Conservation (phyloP, 2,888 invertebrate species). For the Subacronicta megacephala region DNA sequence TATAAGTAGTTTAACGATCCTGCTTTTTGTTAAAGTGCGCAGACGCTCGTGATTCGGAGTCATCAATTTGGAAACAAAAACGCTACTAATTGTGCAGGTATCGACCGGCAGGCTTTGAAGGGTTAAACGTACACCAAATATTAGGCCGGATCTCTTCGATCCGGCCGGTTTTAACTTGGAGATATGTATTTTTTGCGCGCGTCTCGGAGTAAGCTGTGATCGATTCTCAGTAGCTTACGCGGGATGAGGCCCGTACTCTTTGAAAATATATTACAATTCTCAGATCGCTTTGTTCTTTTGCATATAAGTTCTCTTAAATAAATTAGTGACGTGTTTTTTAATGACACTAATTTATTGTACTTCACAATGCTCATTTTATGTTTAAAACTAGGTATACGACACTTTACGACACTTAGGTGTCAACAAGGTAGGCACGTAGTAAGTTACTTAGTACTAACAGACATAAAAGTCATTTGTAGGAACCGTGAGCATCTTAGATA, state of each 20-base stretch:
- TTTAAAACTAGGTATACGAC: neutral
- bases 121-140: conserved; percentile 58
- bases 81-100: conserved; percentile 60
- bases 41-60: conserved; percentile 45
- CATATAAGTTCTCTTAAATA: conserved; percentile 9
- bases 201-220: conserved; percentile 63
- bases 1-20: conserved; percentile 41
- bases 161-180: conserved; percentile 60
- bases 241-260: conserved; percentile 51
- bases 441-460: neutral
- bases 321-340: conserved; percentile 8
- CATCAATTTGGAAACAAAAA: conserved; percentile 58
- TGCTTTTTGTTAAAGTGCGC: conserved; percentile 49
- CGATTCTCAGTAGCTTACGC: conserved; percentile 69
- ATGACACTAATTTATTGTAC: neutral
- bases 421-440: neutral
- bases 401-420: neutral
- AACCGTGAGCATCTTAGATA: neutral
- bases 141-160: conserved; percentile 56
- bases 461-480: neutral
- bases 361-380: neutral
- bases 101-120: conserved; percentile 58
- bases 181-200: conserved; percentile 64
- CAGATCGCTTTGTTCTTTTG: conserved; percentile 56
- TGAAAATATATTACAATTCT: conserved; percentile 60